These are phyloP conservation scores for Catharus ustulatus DNA, from an alignment of 2,797 vertebrate species.

Conservation along the genomic window DNA sequence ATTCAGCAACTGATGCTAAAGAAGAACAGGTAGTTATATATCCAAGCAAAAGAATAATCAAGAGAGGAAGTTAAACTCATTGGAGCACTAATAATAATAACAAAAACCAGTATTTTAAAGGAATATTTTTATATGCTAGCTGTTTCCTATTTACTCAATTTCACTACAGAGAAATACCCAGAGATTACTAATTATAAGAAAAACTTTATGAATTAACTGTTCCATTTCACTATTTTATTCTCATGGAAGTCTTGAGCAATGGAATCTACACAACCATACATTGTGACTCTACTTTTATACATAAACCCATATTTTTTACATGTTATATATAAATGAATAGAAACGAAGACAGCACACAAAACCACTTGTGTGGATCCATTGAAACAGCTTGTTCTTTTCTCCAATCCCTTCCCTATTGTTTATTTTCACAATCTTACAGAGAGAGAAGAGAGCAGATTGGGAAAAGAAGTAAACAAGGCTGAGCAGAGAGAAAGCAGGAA, in stretches of 20 bases:
- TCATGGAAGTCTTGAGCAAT: neutral
- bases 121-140: neutral
- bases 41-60: neutral
- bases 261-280: neutral
- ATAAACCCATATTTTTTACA: neutral
- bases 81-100: neutral
- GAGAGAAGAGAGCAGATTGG: neutral
- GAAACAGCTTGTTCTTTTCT: neutral
- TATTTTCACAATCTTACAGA: neutral
- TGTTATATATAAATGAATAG: neutral
- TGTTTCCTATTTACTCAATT: neutral
- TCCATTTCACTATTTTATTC: neutral
- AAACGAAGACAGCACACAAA: neutral
- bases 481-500: neutral
- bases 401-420: neutral
- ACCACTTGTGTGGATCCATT: neutral
- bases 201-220: neutral
- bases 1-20: neutral
- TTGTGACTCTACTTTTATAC: neutral
- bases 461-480: slow-evolving; percentile 14
- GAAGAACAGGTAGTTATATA: neutral
- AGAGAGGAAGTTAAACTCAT: neutral
- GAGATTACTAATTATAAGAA: neutral
- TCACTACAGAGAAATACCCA: neutral
- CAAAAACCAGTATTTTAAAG: neutral